These are phyloP conservation scores for Phrynocephalus versicolor DNA, from an alignment of 2,113 vertebrate species.

Conservation along the genomic window DNA sequence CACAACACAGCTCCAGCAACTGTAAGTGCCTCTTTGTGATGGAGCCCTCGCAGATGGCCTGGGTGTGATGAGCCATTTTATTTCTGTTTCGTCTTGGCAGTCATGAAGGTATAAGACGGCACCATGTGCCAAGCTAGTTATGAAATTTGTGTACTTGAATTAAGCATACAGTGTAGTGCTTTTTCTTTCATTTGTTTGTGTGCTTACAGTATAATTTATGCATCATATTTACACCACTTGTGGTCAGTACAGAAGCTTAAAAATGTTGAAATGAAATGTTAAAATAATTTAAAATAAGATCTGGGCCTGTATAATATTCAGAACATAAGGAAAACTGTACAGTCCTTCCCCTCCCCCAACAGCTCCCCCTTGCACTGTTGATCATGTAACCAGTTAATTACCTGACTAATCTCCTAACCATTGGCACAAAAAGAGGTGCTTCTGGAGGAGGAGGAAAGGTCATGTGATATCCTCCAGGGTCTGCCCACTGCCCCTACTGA, in stretches of 20 bases:
- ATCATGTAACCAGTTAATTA: no score
- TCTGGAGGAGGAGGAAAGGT: no score
- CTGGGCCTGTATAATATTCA: no score
- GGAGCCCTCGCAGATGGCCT: neutral
- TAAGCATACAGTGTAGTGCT: neutral
- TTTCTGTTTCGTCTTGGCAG: neutral
- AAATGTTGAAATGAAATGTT: neutral
- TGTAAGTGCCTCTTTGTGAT: rapidly evolving
- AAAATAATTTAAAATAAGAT: neutral
- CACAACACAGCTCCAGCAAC: rapidly evolving
- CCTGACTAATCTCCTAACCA: no score
- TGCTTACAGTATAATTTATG: neutral
- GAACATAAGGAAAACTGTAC: no score
- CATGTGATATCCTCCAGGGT: no score
- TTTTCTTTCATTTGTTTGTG: neutral
- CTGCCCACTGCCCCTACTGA: no score
- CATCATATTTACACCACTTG: neutral
- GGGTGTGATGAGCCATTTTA: neutral
- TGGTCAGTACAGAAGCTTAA: neutral
- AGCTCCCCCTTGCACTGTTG: no score
- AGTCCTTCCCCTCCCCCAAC: no score
- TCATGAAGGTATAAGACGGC: neutral
- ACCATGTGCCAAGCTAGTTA: neutral
- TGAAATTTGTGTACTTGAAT: neutral
- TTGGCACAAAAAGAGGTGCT: no score